Base-by-base conservation (phyloP, 2,113 vertebrate genomes). In the Eurypyga helias region DNA sequence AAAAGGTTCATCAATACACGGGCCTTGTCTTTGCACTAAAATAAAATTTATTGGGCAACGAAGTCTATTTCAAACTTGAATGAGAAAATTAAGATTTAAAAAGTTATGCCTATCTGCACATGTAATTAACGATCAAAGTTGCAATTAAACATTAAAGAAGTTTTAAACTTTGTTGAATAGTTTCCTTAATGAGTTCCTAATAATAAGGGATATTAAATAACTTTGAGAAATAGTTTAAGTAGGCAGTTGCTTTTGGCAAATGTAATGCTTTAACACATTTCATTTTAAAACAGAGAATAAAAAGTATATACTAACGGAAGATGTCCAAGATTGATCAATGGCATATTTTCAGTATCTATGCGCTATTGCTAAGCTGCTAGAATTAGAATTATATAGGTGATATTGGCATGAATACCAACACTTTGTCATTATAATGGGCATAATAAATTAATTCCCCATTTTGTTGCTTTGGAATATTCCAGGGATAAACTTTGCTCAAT, bases 11-110 rank as follows among this genome's bases (percentile, higher is more conserved):
- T 93, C 65, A 91, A 65, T 93, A 83, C 41, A 38, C 16, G 36
- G 31, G 13, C 29, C 31, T 57, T 57, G 33, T 75, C 82, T 72
- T 52, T 89, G 45, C 61, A 69, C 36, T 94, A 79, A 94, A 89
- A 78, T 78, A 54, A 95, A 95, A 96, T 89, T 29, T 85, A 85
- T 61, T 91, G 84, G 34, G 57, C 49, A 81, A 69, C 1, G 36
- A 95, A 52, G 52, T 76, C 51, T 60, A 79, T 94, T 96, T 93
- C 66, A 80, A 91, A 83, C 33, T 36, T 89, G 95, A 95, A 96
- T 96, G 84, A 87, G 75, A 95, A 95, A 87, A 96, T 91, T 94
- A 96, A 96, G 91, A 87, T 97, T 91, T 96, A 65, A 96, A 95
- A 95, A 91, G 81, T 85, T 93, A 83, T 65, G n/a, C 66, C 94